Conservation (phyloP, 2,113 vertebrate genomes). For the Sander lucioperca region DNA sequence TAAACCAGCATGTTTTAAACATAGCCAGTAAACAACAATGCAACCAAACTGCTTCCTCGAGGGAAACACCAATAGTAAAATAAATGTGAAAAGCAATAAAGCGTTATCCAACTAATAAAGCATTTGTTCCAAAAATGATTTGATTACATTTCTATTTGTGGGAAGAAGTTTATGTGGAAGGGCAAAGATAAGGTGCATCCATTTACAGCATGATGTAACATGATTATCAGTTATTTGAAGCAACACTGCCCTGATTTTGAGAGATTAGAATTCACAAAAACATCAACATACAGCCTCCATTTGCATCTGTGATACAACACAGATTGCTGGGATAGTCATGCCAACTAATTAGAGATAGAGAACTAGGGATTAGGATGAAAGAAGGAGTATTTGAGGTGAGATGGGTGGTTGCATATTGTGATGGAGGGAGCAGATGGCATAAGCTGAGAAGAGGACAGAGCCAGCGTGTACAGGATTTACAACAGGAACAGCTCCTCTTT, state of each 20-base stretch:
- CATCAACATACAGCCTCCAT: constrained; percentile 30
- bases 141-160: constrained; percentile 17
- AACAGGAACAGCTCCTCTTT: constrained; percentile 18
- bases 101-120: constrained; percentile 3
- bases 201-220: constrained; percentile 60
- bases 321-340: constrained; percentile 18
- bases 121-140: not conserved
- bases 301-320: constrained; percentile 16
- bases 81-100: not conserved
- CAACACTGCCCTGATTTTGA: constrained; percentile 48
- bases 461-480: not conserved
- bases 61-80: not conserved
- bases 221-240: constrained; percentile 61
- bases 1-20: constrained; percentile 11
- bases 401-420: constrained; percentile 20
- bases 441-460: not conserved
- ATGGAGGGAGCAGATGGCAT: constrained; percentile 42
- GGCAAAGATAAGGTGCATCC: constrained; percentile 15
- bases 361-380: constrained; percentile 42
- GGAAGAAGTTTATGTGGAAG: constrained; percentile 1
- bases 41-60: not conserved
- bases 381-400: constrained; percentile 26
- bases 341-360: constrained; percentile 46
- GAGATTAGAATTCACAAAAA: constrained; percentile 55
- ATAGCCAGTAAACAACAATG: not conserved